phyloP scores from a whole-genome alignment of 1,140 invertebrate genomes.

The Agrypnia vestita region DNA sequence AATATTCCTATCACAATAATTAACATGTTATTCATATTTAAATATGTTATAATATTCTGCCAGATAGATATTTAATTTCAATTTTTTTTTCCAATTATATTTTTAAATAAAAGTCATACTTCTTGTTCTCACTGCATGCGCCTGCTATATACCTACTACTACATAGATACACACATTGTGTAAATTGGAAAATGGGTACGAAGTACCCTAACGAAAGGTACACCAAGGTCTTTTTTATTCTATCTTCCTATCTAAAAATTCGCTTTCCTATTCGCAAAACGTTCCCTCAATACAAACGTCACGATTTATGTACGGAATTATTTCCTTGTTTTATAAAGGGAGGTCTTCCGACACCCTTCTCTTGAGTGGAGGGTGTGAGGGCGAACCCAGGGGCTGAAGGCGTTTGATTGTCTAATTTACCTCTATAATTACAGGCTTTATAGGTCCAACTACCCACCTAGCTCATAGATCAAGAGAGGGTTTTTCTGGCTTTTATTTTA shows the following conservation, averaged over 20 bases:
- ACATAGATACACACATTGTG: too few relatives aligned
- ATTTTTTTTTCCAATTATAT: too few relatives aligned
- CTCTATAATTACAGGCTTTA: conserved; percentile 57
- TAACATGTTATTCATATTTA: too few relatives aligned
- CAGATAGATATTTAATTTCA: too few relatives aligned
- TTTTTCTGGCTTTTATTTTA: not conserved
- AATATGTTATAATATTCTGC: too few relatives aligned
- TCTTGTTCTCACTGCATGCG: too few relatives aligned
- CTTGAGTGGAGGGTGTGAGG: conserved; percentile 57
- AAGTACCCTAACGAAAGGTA: too few relatives aligned
- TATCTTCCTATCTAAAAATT: conserved; percentile 63
- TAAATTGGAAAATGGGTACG: too few relatives aligned
- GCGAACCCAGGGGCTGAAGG: conserved; percentile 15
- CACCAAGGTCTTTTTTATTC: not conserved
- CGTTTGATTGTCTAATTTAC: conserved; percentile 61
- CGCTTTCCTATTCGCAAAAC: conserved; percentile 73
- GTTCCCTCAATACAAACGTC: conserved; percentile 60
- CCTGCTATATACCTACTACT: too few relatives aligned
- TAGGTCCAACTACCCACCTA: conserved; percentile 36
- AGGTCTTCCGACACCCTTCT: conserved; percentile 67
- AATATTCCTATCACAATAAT: too few relatives aligned
- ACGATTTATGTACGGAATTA: conserved; percentile 72
- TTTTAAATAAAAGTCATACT: too few relatives aligned
- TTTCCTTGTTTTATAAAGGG: conserved; percentile 74
- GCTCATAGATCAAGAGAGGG: conserved; percentile 8